Percentiles rank a stretch among this genome's conserved stretches.
These are phyloP conservation scores for Thunnus albacares DNA, from an alignment of 2,797 vertebrate species.

Conservation along the genomic window DNA sequence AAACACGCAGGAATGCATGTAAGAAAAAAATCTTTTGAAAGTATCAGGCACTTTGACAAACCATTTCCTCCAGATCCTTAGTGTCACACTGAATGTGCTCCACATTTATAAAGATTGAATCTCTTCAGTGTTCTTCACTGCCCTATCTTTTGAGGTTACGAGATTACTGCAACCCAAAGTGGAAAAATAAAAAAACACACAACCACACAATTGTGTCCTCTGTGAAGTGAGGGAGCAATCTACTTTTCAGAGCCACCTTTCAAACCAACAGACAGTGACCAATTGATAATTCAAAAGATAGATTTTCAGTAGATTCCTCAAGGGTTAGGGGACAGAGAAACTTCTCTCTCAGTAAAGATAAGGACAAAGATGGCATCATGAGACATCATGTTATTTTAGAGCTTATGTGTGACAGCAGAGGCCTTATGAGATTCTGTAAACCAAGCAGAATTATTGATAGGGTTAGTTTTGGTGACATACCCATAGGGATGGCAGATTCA, in stretches of 20 bases:
- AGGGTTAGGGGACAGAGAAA: background rate
- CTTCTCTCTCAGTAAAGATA: slow-evolving; percentile 11
- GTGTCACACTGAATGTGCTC: background rate
- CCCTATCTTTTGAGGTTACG: background rate
- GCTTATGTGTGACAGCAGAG: slow-evolving; percentile 30
- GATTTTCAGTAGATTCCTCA: background rate
- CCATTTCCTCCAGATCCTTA: background rate
- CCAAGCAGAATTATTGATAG: slow-evolving; percentile 39
- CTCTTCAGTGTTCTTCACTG: background rate
- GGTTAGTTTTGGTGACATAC: slow-evolving; percentile 28
- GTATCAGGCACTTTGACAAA: background rate
- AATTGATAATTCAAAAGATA: background rate
- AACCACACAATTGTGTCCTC: background rate
- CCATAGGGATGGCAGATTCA: slow-evolving; percentile 14
- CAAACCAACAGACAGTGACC: background rate
- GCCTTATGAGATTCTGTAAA: slow-evolving; percentile 37
- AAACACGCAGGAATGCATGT: background rate
- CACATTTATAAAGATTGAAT: background rate
- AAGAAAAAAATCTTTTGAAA: background rate
- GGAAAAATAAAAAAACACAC: background rate
- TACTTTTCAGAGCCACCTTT: background rate
- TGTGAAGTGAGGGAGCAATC: background rate
- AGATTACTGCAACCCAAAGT: background rate
- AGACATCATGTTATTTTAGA: slow-evolving; percentile 21
- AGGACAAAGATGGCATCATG: slow-evolving; percentile 35